Percentiles rank a stretch among this genome's conserved stretches.
Conservation (phyloP, 2,888 invertebrate species). For the Pyralis farinalis region DNA sequence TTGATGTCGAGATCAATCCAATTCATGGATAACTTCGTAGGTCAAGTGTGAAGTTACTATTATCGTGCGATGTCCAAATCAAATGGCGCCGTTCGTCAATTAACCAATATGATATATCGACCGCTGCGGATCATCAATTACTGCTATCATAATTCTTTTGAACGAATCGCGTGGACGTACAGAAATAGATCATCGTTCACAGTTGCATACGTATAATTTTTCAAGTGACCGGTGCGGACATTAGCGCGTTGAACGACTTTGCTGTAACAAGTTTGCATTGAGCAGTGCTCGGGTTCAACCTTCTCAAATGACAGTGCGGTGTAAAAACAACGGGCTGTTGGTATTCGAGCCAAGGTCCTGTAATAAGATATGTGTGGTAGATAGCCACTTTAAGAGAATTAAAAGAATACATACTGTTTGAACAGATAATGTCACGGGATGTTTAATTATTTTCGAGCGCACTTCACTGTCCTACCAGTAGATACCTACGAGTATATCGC, state of each 20-base stretch:
- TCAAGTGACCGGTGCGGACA: conserved; percentile 39
- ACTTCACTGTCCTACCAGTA: not conserved
- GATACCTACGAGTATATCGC: conserved; percentile 3
- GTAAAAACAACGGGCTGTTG: conserved; percentile 74
- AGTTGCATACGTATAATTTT: conserved; percentile 28
- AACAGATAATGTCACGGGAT: conserved; percentile 43
- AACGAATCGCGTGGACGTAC: conserved; percentile 27
- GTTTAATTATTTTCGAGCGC: conserved; percentile 6
- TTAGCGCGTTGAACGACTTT: conserved; percentile 31
- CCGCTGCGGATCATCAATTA: conserved; percentile 13
- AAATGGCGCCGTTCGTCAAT: not conserved
- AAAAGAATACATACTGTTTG: conserved; percentile 54
- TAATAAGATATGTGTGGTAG: conserved; percentile 72
- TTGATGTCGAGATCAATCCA: not conserved
- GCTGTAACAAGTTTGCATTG: conserved; percentile 72
- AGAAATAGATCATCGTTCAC: conserved; percentile 33
- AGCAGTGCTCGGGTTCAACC: conserved; percentile 64
- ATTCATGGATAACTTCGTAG: not conserved
- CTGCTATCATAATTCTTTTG: conserved; percentile 21
- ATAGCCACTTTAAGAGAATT: conserved; percentile 56
- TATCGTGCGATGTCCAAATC: not conserved
- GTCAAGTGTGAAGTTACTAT: not conserved
- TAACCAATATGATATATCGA: conserved; percentile 5
- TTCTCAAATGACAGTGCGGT: conserved; percentile 75
- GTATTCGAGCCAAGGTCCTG: conserved; percentile 78